These are phyloP conservation scores for Drosophila jambulina DNA, from an alignment of 1,140 invertebrate species.

Conservation along the genomic window DNA sequence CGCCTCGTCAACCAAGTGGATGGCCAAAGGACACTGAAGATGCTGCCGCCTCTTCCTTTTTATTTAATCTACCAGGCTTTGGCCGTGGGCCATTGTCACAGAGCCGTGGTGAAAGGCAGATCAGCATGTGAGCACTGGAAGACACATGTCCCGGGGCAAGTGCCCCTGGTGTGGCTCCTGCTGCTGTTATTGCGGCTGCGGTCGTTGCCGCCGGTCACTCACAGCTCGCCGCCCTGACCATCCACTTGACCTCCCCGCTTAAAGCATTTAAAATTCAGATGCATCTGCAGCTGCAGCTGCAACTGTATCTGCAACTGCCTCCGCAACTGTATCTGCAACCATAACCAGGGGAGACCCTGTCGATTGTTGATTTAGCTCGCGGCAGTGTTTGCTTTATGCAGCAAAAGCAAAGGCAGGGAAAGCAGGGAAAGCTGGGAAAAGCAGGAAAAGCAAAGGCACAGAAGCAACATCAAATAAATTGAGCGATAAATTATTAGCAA, in stretches of 20 bases:
- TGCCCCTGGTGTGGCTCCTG: background rate
- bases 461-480: conserved; percentile 37
- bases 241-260: conserved; percentile 31
- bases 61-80: conserved; percentile 10
- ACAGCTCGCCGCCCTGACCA: background rate
- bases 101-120: conserved; percentile 6
- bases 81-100: background rate
- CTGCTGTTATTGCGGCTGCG: conserved; percentile 22
- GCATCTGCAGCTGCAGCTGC: background rate
- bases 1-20: conserved; percentile 3
- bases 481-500: conserved; percentile 62
- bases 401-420: background rate
- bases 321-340: background rate
- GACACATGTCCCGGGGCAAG: conserved; percentile 5
- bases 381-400: conserved; percentile 30
- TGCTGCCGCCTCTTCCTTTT: background rate
- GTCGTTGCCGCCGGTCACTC: conserved; percentile 25
- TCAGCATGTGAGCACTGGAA: background rate
- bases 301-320: background rate
- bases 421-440: no score
- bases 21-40: background rate
- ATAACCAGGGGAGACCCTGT: conserved; percentile 15
- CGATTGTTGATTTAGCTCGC: conserved; percentile 35
- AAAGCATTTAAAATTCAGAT: conserved; percentile 27
- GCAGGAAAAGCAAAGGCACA: background rate